phyloP scores from a whole-genome alignment of 2,797 vertebrate species.

The Esox lucius region DNA sequence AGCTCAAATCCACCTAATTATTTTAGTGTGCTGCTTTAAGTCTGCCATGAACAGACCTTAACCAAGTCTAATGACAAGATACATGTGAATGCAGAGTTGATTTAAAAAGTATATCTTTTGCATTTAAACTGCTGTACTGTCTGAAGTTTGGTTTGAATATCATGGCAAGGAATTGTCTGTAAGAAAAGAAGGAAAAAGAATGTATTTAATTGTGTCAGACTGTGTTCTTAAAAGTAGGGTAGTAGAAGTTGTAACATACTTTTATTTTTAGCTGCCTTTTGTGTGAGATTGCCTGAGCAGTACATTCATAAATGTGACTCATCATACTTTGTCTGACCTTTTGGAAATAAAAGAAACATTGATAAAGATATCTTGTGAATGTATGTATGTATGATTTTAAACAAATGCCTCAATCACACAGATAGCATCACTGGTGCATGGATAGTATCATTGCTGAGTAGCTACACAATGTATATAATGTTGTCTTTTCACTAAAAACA shows the following conservation, averaged over 20 bases:
- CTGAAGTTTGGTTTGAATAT: constrained; percentile 12
- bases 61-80: not conserved
- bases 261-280: not conserved
- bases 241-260: not conserved
- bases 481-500: too few relatives aligned
- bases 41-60: constrained; percentile 29
- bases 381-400: not conserved
- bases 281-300: not conserved
- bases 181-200: not conserved
- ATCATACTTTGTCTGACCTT: not conserved
- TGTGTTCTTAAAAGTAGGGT: not conserved
- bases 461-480: too few relatives aligned
- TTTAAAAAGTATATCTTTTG: not conserved
- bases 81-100: not conserved
- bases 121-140: not conserved
- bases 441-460: too few relatives aligned
- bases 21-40: constrained; percentile 23
- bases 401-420: not conserved
- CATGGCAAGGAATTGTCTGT: not conserved
- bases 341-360: constrained; percentile 9
- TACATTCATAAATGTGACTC: not conserved
- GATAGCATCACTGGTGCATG: too few relatives aligned
- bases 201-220: not conserved
- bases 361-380: not conserved
- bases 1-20: not conserved